phyloP scores from a whole-genome alignment of 2,797 vertebrate genomes.

The Coregonus sp. region DNA sequence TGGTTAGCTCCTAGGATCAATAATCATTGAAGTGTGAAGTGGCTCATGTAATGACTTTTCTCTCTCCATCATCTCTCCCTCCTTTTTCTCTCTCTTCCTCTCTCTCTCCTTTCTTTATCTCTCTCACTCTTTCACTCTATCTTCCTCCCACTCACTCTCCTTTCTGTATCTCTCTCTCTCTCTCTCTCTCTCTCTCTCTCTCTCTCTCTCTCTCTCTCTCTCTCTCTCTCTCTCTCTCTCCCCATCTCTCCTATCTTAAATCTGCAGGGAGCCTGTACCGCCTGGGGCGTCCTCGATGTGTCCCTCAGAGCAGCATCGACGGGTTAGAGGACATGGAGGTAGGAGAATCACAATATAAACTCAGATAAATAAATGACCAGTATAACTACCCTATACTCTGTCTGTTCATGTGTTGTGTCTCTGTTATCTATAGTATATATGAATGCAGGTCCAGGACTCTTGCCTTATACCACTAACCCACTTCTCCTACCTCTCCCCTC shows the following conservation, averaged over 20 bases:
- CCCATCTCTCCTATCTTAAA: constrained; percentile 22
- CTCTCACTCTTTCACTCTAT: constrained; percentile 22
- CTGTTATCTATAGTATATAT: too few species aligned
- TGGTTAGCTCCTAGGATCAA: constrained; percentile 51
- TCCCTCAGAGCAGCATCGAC: constrained; percentile 89
- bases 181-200: constrained; percentile 16
- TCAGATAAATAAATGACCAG: not conserved
- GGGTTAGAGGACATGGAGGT: constrained; percentile 91
- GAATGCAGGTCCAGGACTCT: not conserved
- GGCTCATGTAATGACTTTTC: constrained; percentile 46
- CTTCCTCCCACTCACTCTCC: not conserved
- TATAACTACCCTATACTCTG: not conserved
- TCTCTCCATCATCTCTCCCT: constrained; percentile 23
- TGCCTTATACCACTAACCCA: not conserved
- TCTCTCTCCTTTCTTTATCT: constrained; percentile 1
- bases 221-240: constrained; percentile 19
- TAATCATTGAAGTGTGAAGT: constrained; percentile 56
- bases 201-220: not conserved
- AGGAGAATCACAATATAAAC: constrained; percentile 33
- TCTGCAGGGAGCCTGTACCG: constrained; percentile 84
- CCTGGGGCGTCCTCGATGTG: constrained; percentile 80
- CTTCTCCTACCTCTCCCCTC: not conserved
- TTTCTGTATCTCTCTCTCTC: constrained; percentile 10
- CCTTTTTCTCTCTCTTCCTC: constrained; percentile 29
- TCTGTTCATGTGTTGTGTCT: not conserved